Percentiles rank a stretch among this genome's conserved stretches.
These are phyloP conservation scores for Taeniopygia guttata DNA, from an alignment of 2,797 vertebrate species.

Conservation along the genomic window DNA sequence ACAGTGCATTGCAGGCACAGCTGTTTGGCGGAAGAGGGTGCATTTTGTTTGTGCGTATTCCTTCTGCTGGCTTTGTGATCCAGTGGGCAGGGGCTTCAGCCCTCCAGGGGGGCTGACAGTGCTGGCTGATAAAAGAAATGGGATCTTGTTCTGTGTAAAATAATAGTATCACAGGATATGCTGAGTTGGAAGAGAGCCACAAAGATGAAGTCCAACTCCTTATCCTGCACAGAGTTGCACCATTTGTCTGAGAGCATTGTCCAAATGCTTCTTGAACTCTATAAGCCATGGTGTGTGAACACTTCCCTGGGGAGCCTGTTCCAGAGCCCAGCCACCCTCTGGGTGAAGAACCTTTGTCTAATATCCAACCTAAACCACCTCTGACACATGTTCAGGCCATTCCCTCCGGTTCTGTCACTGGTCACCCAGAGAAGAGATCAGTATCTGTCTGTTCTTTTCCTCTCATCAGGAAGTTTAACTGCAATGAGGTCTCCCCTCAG, in stretches of 20 bases:
- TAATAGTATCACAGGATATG: background rate
- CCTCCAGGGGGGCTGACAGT: accelerated
- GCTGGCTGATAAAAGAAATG: background rate
- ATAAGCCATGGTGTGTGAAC: background rate
- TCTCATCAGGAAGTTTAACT: accelerated
- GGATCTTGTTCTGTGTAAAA: background rate
- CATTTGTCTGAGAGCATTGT: accelerated
- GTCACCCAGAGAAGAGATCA: background rate
- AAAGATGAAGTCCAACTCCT: background rate
- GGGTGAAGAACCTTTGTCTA: background rate
- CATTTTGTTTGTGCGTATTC: background rate
- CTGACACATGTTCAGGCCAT: background rate
- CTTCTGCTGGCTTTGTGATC: background rate
- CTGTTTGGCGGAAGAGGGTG: background rate
- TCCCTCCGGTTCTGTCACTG: background rate
- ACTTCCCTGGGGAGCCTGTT: background rate
- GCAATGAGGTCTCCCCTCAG: background rate
- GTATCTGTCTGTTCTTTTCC: accelerated
- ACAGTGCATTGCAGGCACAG: background rate
- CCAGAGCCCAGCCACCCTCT: background rate
- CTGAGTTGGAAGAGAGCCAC: background rate
- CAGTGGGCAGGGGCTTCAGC: accelerated
- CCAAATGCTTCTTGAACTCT: background rate
- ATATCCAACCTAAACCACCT: background rate
- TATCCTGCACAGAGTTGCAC: background rate